phyloP scores from a whole-genome alignment of 2,888 invertebrate genomes.

The Tuta absoluta region DNA sequence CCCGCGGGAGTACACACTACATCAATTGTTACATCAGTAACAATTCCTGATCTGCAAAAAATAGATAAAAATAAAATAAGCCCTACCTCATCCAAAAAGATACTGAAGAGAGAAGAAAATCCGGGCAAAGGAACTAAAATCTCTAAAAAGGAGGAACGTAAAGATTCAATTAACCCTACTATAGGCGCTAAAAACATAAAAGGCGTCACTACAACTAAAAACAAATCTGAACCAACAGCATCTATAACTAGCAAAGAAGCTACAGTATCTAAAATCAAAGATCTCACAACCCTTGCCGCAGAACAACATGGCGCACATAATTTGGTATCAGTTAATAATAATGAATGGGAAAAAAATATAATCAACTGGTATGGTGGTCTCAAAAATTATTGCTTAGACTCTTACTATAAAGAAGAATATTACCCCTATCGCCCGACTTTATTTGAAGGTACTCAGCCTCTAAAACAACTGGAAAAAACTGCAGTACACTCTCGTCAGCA shows the following conservation, averaged over 20 bases:
- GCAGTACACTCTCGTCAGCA: neutral
- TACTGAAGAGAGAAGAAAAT: too few relatives aligned
- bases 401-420: slow-evolving; percentile 3
- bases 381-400: slow-evolving; percentile 16
- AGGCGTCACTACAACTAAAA: neutral
- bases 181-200: neutral
- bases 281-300: neutral
- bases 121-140: too few relatives aligned
- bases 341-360: slow-evolving; percentile 40
- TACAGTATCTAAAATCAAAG: neutral
- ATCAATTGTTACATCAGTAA: too few relatives aligned
- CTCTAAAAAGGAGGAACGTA: too few relatives aligned
- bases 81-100: too few relatives aligned
- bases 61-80: too few relatives aligned
- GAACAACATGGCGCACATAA: slow-evolving; percentile 16
- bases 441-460: neutral
- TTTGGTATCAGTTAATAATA: slow-evolving; percentile 23
- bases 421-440: neutral
- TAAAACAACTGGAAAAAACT: neutral
- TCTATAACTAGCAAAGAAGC: neutral
- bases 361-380: slow-evolving; percentile 52
- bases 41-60: too few relatives aligned
- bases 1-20: too few relatives aligned
- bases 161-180: too few relatives aligned
- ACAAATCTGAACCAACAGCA: neutral